Evolutionary conservation across 2,113 vertebrate species (phyloP).

Genomic region (Probosciger aterrimus): DNA sequence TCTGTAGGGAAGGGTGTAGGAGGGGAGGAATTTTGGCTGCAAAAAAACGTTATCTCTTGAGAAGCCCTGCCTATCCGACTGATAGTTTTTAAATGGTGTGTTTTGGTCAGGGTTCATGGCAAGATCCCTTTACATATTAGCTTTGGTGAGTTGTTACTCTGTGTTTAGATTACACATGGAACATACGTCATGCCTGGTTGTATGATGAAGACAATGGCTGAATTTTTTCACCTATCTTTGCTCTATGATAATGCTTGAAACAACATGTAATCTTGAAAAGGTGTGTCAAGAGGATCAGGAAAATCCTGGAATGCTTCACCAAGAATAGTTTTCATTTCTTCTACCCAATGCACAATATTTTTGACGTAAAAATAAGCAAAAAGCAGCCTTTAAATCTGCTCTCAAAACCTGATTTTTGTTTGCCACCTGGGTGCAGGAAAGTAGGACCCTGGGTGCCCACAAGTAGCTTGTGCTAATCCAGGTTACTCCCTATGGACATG

Average conservation of each 20-base stretch:
- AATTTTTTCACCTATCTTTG: not conserved
- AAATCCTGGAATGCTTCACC: not conserved
- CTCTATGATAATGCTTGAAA: not conserved
- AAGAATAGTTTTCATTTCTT: not conserved
- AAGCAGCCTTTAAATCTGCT: not conserved
- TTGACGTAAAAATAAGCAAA: not conserved
- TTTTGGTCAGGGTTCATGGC: not conserved
- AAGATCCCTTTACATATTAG: not conserved
- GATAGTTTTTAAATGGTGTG: not conserved
- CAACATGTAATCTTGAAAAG: not conserved
- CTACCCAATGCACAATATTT: not conserved
- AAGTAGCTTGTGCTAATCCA: not conserved
- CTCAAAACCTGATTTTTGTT: not conserved
- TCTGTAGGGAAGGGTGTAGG: not conserved
- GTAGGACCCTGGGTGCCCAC: not conserved
- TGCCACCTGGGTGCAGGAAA: not conserved
- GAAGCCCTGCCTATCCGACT: conserved; percentile 1
- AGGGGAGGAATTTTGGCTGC: conserved; percentile 30
- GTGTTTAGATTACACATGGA: not conserved
- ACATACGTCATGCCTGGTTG: not conserved
- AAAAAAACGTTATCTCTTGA: not conserved
- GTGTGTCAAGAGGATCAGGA: not conserved
- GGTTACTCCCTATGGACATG: not conserved
- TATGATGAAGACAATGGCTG: not conserved
- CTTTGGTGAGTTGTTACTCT: not conserved